Conservation (phyloP, 2,113 vertebrate species). For the Egretta garzetta region DNA sequence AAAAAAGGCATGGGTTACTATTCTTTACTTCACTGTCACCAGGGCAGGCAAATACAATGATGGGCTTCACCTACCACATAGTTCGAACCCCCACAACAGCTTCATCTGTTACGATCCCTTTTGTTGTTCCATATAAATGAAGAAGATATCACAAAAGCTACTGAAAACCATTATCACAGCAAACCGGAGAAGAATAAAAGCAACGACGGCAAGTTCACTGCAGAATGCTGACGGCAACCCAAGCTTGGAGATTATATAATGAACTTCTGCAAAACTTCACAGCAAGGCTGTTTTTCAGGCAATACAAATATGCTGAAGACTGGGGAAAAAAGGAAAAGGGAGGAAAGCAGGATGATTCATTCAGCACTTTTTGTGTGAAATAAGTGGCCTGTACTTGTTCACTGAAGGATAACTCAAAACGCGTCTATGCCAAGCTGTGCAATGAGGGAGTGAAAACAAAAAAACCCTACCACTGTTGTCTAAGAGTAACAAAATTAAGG, state of each 20-base stretch:
- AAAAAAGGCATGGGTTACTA: background rate
- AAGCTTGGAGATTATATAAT: background rate
- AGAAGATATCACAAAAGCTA: background rate
- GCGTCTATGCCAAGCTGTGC: background rate
- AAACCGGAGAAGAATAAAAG: background rate
- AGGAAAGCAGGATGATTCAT: background rate
- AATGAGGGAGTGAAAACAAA: background rate
- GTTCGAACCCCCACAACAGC: background rate
- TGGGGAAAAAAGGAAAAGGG: background rate
- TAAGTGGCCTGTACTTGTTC: background rate
- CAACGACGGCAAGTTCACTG: background rate
- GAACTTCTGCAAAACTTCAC: conserved; percentile 22
- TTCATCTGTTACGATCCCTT: background rate
- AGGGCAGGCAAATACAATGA: background rate
- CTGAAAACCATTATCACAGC: background rate
- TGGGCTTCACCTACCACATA: background rate
- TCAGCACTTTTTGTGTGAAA: background rate
- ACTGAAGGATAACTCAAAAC: background rate
- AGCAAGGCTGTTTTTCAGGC: background rate
- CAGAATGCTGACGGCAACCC: background rate
- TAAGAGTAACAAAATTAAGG: background rate
- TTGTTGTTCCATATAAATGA: background rate
- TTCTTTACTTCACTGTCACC: background rate
- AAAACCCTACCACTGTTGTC: background rate
- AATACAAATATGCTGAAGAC: background rate